A percentile compares a stretch with the other conserved stretches of the same genome.
These are phyloP conservation scores for Hemistola chrysoprasaria DNA, from an alignment of 2,888 invertebrate species.

Conservation along the genomic window DNA sequence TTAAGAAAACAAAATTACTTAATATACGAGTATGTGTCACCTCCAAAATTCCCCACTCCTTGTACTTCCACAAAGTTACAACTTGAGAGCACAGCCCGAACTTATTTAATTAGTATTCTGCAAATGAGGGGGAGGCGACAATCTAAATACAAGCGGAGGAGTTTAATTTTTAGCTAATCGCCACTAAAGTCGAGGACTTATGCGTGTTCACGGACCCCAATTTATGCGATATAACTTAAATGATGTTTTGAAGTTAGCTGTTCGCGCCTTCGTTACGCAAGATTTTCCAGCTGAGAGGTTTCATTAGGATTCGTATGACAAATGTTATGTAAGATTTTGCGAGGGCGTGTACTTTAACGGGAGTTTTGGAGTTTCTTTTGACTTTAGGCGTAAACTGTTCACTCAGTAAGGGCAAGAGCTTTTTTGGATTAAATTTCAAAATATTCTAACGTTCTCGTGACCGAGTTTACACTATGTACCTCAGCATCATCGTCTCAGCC, in stretches of 20 bases:
- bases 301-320: conserved; percentile 11
- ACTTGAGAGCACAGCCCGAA: conserved; percentile 31
- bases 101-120: conserved; percentile 40
- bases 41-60: conserved; percentile 5
- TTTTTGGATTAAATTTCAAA: too few relatives aligned
- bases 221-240: conserved; percentile 22
- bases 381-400: too few relatives aligned
- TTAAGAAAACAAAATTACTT: too few relatives aligned
- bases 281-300: conserved; percentile 14
- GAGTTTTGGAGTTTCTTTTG: too few relatives aligned
- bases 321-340: too few relatives aligned
- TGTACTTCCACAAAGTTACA: conserved; percentile 20
- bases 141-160: conserved; percentile 33
- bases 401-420: too few relatives aligned
- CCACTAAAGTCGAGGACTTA: conserved; percentile 33
- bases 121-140: conserved; percentile 35
- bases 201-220: conserved; percentile 30
- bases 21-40: too few relatives aligned
- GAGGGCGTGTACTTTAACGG: too few relatives aligned
- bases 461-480: too few relatives aligned
- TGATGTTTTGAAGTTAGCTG: conserved; percentile 17
- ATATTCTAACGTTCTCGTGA: too few relatives aligned
- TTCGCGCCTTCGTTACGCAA: conserved; percentile 6
- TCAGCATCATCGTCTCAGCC: too few relatives aligned
- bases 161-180: conserved; percentile 36